Percentiles rank a stretch among this genome's conserved stretches.
These are phyloP conservation scores for Erinaceus europaeus DNA, from an alignment of 2,113 vertebrate genomes.

Conservation along the genomic window DNA sequence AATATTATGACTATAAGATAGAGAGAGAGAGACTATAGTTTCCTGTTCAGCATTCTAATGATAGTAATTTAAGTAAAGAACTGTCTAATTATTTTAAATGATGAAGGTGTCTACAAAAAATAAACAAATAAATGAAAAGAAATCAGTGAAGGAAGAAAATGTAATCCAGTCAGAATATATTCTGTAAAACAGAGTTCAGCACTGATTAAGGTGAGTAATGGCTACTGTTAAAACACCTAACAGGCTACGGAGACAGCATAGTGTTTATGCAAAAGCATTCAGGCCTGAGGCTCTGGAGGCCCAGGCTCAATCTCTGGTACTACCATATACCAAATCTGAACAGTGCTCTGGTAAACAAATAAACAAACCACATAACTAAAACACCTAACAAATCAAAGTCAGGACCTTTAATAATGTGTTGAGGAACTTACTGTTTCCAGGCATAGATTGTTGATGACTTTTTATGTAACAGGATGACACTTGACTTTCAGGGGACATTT, in stretches of 20 bases:
- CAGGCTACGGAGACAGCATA: no score
- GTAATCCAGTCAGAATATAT: background rate
- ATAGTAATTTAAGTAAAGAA: constrained; percentile 17
- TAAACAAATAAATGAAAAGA: background rate
- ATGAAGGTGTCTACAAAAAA: background rate
- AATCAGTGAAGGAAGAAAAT: no score
- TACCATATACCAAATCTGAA: no score
- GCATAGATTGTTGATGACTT: background rate
- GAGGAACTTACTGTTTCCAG: background rate
- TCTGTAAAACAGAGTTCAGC: background rate
- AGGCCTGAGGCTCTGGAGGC: no score
- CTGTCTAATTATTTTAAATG: constrained; percentile 37
- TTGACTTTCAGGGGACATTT: background rate
- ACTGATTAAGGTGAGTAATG: background rate
- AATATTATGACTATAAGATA: background rate
- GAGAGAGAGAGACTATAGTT: background rate
- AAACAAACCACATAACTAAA: background rate
- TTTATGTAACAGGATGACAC: background rate
- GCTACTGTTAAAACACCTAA: background rate
- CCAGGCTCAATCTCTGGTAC: no score
- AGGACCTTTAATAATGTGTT: background rate
- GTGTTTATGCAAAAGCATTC: no score
- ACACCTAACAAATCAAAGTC: background rate
- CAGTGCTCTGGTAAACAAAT: no score
- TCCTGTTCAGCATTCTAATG: constrained; percentile 18